Evolutionary conservation across 2,888 invertebrate genomes (phyloP).

Genomic region (Heterodera filipjevi): DNA sequence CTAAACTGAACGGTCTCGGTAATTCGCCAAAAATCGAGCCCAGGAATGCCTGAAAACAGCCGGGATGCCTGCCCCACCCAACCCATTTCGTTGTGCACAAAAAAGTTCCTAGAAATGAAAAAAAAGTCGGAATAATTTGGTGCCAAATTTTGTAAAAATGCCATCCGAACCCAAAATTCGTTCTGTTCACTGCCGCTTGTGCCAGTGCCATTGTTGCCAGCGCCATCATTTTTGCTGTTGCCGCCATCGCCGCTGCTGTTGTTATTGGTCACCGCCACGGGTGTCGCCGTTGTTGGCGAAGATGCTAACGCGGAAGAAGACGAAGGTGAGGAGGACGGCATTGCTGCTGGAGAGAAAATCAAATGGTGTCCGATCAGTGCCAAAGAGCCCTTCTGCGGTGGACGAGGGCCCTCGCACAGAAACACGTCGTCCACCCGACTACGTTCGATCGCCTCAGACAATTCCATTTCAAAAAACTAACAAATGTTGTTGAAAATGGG

Average conservation of each 20-base stretch:
- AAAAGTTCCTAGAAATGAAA: no score
- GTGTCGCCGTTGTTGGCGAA: background rate
- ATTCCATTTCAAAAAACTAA: no score
- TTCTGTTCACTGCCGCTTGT: slow-evolving; percentile 21
- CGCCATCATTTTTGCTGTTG: no score
- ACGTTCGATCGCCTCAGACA: slow-evolving; percentile 60
- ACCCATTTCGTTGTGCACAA: no score
- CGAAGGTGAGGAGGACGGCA: background rate
- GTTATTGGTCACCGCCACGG: background rate
- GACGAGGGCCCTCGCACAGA: slow-evolving; percentile 55
- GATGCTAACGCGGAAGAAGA: background rate
- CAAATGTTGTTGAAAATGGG: no score
- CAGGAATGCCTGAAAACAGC: no score
- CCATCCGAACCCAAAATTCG: slow-evolving; percentile 60
- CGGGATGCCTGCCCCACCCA: no score
- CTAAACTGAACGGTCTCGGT: no score
- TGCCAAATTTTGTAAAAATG: no score
- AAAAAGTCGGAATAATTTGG: no score
- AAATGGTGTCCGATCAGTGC: slow-evolving; percentile 61
- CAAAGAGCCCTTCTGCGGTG: slow-evolving; percentile 54
- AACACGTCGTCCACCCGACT: slow-evolving; percentile 57
- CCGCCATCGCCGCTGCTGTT: slow-evolving; percentile 1
- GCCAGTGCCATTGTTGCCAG: background rate
- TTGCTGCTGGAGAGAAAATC: slow-evolving; percentile 54
- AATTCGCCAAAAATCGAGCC: no score